Evolutionary conservation across 1,140 invertebrate species (phyloP).

Genomic region (Lineus longissimus): DNA sequence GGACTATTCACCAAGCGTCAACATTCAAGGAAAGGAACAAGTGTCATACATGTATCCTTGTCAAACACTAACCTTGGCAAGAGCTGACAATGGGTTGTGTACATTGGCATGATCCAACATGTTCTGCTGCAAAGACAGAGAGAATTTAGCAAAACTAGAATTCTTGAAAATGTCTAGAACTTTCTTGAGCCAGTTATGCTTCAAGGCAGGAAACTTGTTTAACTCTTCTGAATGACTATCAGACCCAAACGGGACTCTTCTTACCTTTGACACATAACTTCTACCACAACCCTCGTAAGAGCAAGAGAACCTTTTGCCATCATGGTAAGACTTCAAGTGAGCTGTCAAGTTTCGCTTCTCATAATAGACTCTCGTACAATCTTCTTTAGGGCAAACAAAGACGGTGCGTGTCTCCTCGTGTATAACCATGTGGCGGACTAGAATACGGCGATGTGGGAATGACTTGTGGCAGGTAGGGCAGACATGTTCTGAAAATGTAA

Average conservation of each 20-base stretch:
- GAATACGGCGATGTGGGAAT: slow-evolving; percentile 19
- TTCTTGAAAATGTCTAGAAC: neutral
- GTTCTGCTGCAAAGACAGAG: slow-evolving; percentile 22
- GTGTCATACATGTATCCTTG: too few species aligned
- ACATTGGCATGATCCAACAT: slow-evolving; percentile 19
- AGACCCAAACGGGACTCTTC: neutral
- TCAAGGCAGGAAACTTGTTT: neutral
- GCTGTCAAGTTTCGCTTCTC: slow-evolving; percentile 24
- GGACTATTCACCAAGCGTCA: too few species aligned
- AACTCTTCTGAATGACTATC: neutral
- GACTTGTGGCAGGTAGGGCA: slow-evolving; percentile 22
- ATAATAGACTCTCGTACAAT: slow-evolving; percentile 25
- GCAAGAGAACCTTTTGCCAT: slow-evolving; percentile 23
- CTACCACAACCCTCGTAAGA: slow-evolving; percentile 20
- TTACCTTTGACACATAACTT: slow-evolving; percentile 24
- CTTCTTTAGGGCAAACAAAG: slow-evolving; percentile 23
- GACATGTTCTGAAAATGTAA: slow-evolving; percentile 13
- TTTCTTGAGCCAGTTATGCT: neutral
- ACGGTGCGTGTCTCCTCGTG: slow-evolving; percentile 18
- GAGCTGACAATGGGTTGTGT: slow-evolving; percentile 20
- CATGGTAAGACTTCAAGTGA: slow-evolving; percentile 30
- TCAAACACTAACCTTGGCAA: slow-evolving; percentile 17
- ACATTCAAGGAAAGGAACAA: too few species aligned
- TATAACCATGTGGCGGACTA: slow-evolving; percentile 22
- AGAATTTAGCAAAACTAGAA: neutral